phyloP scores from a whole-genome alignment of 2,113 vertebrate genomes.

The Indicator indicator region DNA sequence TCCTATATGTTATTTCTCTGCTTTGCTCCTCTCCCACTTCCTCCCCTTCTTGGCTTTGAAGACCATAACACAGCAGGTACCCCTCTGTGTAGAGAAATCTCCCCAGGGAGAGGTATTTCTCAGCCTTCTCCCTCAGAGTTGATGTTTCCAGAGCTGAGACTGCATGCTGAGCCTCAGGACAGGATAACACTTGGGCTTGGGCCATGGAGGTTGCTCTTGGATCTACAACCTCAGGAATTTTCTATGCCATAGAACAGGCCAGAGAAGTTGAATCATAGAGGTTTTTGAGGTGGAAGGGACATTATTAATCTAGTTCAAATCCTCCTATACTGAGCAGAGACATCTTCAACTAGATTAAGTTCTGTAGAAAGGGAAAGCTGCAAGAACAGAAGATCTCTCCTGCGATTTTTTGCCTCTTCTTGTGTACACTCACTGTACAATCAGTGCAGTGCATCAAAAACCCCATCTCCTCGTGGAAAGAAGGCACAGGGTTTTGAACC shows the following conservation, averaged over 20 bases:
- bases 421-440: too few species aligned
- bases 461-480: too few species aligned
- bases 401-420: too few species aligned
- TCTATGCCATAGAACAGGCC: accelerated
- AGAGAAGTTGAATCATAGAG: background rate
- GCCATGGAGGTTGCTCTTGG: background rate
- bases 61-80: accelerated
- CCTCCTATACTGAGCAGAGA: background rate
- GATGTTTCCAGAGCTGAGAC: background rate
- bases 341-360: background rate
- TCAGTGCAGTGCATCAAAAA: too few species aligned
- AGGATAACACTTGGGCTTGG: background rate
- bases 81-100: background rate
- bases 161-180: background rate
- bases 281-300: background rate
- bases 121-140: background rate
- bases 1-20: background rate
- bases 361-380: too few species aligned
- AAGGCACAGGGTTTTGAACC: too few species aligned
- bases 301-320: background rate
- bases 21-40: background rate
- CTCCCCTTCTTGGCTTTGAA: background rate
- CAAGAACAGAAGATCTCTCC: too few species aligned
- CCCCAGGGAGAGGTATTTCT: background rate
- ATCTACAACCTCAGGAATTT: background rate